phyloP scores from a whole-genome alignment of 2,113 vertebrate genomes.

The Maccullochella peelii region DNA sequence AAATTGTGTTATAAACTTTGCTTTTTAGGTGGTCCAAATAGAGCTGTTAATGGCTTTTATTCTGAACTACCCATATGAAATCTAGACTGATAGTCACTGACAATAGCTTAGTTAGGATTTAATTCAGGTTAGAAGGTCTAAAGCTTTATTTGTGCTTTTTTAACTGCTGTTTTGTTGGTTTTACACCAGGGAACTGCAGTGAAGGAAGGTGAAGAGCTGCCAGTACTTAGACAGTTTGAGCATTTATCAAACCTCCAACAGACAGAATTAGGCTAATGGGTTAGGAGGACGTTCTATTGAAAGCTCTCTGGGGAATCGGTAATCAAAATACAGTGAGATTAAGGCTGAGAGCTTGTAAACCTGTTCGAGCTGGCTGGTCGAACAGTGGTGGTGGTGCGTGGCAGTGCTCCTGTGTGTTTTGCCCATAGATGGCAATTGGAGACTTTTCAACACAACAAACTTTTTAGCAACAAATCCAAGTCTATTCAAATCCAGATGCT shows the following conservation, averaged over 20 bases:
- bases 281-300: background rate
- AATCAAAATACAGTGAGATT: background rate
- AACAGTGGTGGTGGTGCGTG: background rate
- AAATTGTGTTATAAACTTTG: background rate
- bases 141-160: no score
- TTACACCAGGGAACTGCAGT: background rate
- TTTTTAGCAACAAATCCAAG: conserved; percentile 38
- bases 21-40: background rate
- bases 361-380: conserved; percentile 9
- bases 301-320: conserved; percentile 10
- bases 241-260: conserved; percentile 18
- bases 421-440: conserved; percentile 61
- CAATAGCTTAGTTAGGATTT: background rate
- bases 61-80: background rate
- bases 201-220: background rate
- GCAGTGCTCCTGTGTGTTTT: conserved; percentile 51
- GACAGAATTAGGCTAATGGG: conserved; percentile 14
- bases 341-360: background rate
- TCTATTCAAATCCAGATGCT: conserved; percentile 46
- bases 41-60: no score
- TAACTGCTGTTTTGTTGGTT: background rate
- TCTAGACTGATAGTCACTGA: background rate
- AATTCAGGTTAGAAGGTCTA: background rate
- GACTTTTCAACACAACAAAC: conserved; percentile 52
- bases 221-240: background rate